Evolutionary conservation across 2,888 invertebrate species (phyloP), one percentile per base, ranked within the genome.

Genomic region (Drosophila prolongata): DNA sequence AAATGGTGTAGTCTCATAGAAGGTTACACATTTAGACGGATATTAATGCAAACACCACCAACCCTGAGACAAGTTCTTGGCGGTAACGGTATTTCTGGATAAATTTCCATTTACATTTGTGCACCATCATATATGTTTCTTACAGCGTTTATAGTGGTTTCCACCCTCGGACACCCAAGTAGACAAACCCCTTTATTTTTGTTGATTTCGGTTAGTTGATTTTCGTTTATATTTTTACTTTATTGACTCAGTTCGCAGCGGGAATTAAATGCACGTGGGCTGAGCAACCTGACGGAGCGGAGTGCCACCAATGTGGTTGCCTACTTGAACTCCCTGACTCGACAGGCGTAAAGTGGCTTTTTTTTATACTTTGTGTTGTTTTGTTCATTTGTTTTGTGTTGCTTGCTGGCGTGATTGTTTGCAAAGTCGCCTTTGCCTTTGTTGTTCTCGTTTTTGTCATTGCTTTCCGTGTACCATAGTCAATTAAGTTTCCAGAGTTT

Each of bases 321-420:
- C 60, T 73, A 68, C 54, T 66, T 76, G 42, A 66, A 73, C 62
- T 74, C 89, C 57, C 85, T 83, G 64, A 80, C 66, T 56, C 79
- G 83, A 84, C 83, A 83, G 75, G 89, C 90, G 85, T 88, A 89
- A 89, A 75, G 81, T 88, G 75, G 72, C 72, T 64, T 87, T 89
- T 37, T 37, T 38, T 72, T 62, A 49, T 59, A 75, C 56, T 59
- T 62, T 66, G 30, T 67, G 42, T 56, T 47, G 34, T 71, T 35
- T 42, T 24, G 60, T 65, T 75, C 50, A 46, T 27, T 56, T 46
- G 11, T 47, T 40, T 55, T 14, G 19, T 56, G 55, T 70, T 84
- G 56, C 49, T 42, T 53, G 38, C 16, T 69, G 47, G 43, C 27
- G 35, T 47, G 38, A 38, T 14, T 59, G 55, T 38, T 64, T 73